phyloP scores from a whole-genome alignment of 2,888 invertebrate genomes.

The Drosophila nigritarsus region DNA sequence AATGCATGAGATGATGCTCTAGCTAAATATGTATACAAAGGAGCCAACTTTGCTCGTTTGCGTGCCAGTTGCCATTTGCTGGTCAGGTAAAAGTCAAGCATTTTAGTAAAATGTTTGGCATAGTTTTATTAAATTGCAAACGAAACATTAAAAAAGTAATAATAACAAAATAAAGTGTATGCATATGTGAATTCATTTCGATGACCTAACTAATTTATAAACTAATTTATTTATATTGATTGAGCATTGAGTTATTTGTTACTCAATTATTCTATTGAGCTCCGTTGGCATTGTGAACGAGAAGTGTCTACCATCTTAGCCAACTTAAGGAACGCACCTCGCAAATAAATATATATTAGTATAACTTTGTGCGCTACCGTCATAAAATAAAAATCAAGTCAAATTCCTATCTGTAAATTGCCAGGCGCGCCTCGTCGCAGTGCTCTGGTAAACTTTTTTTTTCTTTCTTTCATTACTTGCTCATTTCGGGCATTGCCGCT shows the following conservation, averaged over 20 bases:
- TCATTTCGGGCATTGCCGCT: slow-evolving; percentile 60
- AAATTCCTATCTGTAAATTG: slow-evolving; percentile 63
- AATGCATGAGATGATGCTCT: slow-evolving; percentile 26
- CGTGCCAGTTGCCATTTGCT: slow-evolving; percentile 7
- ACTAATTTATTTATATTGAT: background rate
- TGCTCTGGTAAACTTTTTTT: slow-evolving; percentile 22
- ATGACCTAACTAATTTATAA: background rate
- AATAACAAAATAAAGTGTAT: background rate
- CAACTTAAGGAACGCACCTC: slow-evolving; percentile 19
- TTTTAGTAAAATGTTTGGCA: slow-evolving; percentile 6
- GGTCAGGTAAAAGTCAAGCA: slow-evolving; percentile 1
- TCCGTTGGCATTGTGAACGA: background rate
- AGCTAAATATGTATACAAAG: background rate
- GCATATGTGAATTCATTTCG: background rate
- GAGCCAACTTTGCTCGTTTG: slow-evolving; percentile 12
- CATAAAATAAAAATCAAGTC: slow-evolving; percentile 68
- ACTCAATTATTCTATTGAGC: background rate
- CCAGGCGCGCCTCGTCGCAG: slow-evolving; percentile 20
- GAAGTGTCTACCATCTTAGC: background rate
- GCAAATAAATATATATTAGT: slow-evolving; percentile 3
- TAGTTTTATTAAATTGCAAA: slow-evolving; percentile 11
- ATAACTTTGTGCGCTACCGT: slow-evolving; percentile 8
- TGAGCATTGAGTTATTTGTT: background rate
- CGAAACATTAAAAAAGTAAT: background rate
- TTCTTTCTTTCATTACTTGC: slow-evolving; percentile 24